Evolutionary conservation across 2,888 invertebrate genomes (phyloP).

Genomic region (Oasisia sp.): DNA sequence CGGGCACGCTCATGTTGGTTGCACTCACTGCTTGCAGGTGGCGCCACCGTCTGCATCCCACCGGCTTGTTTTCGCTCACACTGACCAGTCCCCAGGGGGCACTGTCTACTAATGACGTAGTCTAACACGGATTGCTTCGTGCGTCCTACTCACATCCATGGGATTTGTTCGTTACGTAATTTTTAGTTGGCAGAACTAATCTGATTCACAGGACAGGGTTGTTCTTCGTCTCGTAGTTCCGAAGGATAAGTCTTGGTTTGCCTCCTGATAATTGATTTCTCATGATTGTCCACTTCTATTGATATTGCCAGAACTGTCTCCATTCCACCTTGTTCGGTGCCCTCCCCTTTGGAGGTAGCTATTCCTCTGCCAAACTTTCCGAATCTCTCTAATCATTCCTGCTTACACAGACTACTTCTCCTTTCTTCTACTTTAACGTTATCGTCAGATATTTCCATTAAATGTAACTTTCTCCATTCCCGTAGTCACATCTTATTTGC

Average conservation of each 20-base stretch:
- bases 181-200: too few species aligned
- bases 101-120: not conserved
- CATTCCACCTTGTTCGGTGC: too few species aligned
- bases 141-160: not conserved
- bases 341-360: too few species aligned
- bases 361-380: too few species aligned
- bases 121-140: not conserved
- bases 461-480: not conserved
- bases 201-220: too few species aligned
- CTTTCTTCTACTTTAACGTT: not conserved
- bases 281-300: too few species aligned
- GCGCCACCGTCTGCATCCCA: not conserved
- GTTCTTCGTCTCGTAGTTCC: too few species aligned
- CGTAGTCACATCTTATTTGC: not conserved
- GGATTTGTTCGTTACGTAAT: not conserved
- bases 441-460: not conserved
- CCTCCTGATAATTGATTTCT: too few species aligned
- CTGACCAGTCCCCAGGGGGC: not conserved
- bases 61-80: constrained; percentile 12
- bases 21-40: constrained; percentile 12
- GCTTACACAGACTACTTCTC: too few species aligned
- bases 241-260: not conserved
- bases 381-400: too few species aligned
- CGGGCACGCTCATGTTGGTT: not conserved
- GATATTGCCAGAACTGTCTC: too few species aligned